Base-by-base conservation (phyloP, 2,797 vertebrate genomes). In the Synanceia verrucosa region DNA sequence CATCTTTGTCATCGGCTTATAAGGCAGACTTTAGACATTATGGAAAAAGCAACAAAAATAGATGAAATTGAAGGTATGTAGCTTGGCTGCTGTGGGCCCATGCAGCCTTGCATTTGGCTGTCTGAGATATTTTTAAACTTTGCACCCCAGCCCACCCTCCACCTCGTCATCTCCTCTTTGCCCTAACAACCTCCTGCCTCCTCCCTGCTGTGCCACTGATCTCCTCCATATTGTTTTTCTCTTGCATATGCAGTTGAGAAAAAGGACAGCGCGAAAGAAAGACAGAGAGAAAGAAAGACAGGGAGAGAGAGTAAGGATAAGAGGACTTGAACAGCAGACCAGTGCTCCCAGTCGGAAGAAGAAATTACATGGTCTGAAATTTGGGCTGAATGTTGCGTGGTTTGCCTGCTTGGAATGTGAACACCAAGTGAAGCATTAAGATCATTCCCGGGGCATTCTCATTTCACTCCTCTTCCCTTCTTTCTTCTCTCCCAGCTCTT, bases 101-200 rank as follows among this genome's bases (percentile, higher is more conserved):
- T n/a, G n/a, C n/a, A 79, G 85, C 81, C 76, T 74, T 71, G 71
- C 65, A 66, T 86, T 88, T 23, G 41, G 81, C 76, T 61, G 66
- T 68, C 78, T 52, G 82, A 82, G 91, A 91, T 93, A 92, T 93
- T 94, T 94, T 92, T 92, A 92, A 91, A 90, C 85, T 73, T 88
- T 81, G 74, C 82, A 78, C 71, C 70, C 78, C 75, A 73, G 82
- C 86, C 81, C 86, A 80, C 79, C 76, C 66, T 81, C 82, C 47
- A 56, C 76, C 82, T 74, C 67, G n/a, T 82, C 79, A 65, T 85
- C 65, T 59, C 70, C 70, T 66, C 66, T 55, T n/a, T 53, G 65
- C 79, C 62, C 82, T 77, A 79, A 60, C 66, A 67, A 33, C 62
- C 65, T 66, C 76, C 76, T 36, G 60, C 41, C 83, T 82, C 71